Evolutionary conservation across 2,888 invertebrate genomes (phyloP).

Genomic region (Drosophila koepferae): DNA sequence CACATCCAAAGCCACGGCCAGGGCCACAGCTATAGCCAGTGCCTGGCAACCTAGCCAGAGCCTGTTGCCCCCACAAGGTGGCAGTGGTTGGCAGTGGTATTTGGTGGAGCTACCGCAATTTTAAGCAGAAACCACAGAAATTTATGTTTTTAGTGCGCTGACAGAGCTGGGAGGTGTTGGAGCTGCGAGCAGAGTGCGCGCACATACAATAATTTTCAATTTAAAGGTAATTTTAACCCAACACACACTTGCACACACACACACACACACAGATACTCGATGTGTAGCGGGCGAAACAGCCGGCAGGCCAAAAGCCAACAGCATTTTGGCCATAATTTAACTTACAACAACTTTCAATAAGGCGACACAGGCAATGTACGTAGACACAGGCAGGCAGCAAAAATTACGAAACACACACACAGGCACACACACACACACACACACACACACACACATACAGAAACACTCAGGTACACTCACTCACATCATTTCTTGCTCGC

Average conservation of each 20-base stretch:
- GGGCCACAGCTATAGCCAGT: conserved; percentile 2
- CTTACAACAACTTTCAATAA: conserved; percentile 80
- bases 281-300: conserved; percentile 27
- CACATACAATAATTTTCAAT: conserved; percentile 80
- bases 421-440: conserved; percentile 10
- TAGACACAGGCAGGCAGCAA: conserved; percentile 42
- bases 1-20: not conserved
- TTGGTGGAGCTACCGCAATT: conserved; percentile 54
- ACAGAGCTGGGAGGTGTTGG: conserved; percentile 32
- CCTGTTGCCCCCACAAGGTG: conserved; percentile 26
- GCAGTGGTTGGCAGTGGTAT: not conserved
- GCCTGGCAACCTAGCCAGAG: not conserved
- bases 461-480: conserved; percentile 14
- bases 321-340: conserved; percentile 76
- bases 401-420: conserved; percentile 42
- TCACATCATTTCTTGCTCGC: conserved; percentile 47
- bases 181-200: conserved; percentile 69
- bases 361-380: conserved; percentile 54
- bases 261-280: conserved; percentile 27
- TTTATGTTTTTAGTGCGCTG: conserved; percentile 66
- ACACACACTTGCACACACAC: conserved; percentile 18
- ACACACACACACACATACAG: conserved; percentile 14
- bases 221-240: conserved; percentile 77
- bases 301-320: conserved; percentile 39
- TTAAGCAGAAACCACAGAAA: conserved; percentile 70